Percentiles rank a stretch among this genome's conserved stretches.
Evolutionary conservation across 2,888 invertebrate species (phyloP).

Genomic region (Harpagoxenus sublaevis): DNA sequence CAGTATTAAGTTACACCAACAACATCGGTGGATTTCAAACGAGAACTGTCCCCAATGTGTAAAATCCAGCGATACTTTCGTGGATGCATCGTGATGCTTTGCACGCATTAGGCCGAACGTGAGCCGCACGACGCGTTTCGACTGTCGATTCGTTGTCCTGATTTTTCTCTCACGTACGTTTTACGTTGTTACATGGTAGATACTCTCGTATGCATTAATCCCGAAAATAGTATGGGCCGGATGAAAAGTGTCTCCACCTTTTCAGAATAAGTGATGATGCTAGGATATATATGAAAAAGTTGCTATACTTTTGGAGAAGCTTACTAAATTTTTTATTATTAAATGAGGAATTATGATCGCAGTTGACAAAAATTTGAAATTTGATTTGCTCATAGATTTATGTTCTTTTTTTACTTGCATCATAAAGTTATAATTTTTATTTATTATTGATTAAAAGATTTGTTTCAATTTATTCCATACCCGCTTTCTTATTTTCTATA

Average conservation of each 20-base stretch:
- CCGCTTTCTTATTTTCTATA: not conserved
- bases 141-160: conserved; percentile 70
- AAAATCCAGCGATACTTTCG: conserved; percentile 58
- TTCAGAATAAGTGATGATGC: conserved; percentile 7
- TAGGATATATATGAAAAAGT: not conserved
- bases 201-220: conserved; percentile 29
- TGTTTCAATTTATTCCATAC: not conserved
- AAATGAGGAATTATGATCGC: not conserved
- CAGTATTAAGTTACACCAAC: conserved; percentile 13
- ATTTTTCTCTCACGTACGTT: conserved; percentile 70
- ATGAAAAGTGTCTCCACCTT: not conserved
- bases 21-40: conserved; percentile 9
- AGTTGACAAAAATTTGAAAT: not conserved
- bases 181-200: conserved; percentile 5
- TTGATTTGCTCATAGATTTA: not conserved
- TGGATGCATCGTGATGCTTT: conserved; percentile 74
- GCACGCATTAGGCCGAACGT: conserved; percentile 79
- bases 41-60: not conserved
- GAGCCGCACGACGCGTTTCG: conserved; percentile 71
- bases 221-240: not conserved
- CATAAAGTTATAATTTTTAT: not conserved
- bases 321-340: not conserved
- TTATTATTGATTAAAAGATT: not conserved
- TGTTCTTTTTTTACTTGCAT: not conserved
- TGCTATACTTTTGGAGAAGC: not conserved